phyloP scores from a whole-genome alignment of 2,888 invertebrate species.

The Eupithecia inturbata region DNA sequence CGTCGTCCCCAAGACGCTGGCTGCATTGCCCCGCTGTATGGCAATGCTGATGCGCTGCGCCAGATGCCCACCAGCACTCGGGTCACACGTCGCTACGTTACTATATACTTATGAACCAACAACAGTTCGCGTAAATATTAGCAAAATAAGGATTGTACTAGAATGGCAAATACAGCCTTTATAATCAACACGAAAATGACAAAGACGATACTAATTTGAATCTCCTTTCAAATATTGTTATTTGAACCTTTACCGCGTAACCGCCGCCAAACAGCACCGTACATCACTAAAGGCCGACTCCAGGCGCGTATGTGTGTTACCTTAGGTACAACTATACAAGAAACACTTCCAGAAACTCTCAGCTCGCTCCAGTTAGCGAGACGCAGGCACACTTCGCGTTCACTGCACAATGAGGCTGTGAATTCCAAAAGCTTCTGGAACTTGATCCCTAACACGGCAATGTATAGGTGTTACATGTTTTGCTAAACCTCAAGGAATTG shows the following conservation, averaged over 20 bases:
- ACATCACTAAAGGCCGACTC: slow-evolving; percentile 12
- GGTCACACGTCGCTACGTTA: too few species aligned
- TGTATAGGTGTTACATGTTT: slow-evolving; percentile 11
- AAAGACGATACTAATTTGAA: background rate
- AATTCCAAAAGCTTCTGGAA: slow-evolving; percentile 28
- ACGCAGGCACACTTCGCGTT: slow-evolving; percentile 31
- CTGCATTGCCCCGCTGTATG: too few species aligned
- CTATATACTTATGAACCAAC: background rate
- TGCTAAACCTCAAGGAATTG: slow-evolving; percentile 14
- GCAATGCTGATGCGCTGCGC: too few species aligned
- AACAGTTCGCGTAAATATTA: background rate
- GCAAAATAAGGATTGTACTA: background rate
- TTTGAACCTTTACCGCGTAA: background rate
- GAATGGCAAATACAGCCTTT: background rate
- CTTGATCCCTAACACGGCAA: slow-evolving; percentile 22
- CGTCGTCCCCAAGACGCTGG: too few species aligned
- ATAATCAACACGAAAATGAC: background rate
- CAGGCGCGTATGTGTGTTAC: slow-evolving; percentile 19
- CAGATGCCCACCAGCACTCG: too few species aligned
- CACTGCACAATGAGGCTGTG: slow-evolving; percentile 34
- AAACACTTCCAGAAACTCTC: slow-evolving; percentile 33
- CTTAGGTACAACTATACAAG: slow-evolving; percentile 37
- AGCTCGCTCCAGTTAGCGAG: slow-evolving; percentile 39
- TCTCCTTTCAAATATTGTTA: background rate
- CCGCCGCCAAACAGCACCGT: too few species aligned